Evolutionary conservation across 2,888 invertebrate species (phyloP), one percentile per base, ranked within the genome.

Genomic region (Drosophila flavopinicola): DNA sequence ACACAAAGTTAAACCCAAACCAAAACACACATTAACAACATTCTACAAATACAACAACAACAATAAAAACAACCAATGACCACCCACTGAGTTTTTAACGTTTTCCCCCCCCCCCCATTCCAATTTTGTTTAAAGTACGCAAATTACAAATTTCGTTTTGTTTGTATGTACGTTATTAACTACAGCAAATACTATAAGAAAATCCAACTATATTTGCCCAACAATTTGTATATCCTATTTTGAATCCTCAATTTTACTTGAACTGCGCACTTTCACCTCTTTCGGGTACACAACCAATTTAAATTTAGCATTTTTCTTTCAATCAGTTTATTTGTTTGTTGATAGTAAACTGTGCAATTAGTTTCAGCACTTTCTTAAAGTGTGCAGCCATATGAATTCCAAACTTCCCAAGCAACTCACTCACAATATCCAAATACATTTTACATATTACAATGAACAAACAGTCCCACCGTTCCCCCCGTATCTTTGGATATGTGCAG

Each of bases 111-210:
- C 37, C 41, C 39, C 13, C 42, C 39, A 49, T 45, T 66, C 56
- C 51, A 75, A 83, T 37, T 69, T 75, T 70, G 49, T 70, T 78
- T 78, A 56, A 65, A 78, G 49, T 79, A 68, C 70, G 53, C 69
- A 67, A 73, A 73, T 74, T 77, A 42, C 33, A 33, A 51, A 37
- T 52, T 56, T 45, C n/a, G 25, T 64, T 76, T 73, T 64, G 44
- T 67, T 65, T 48, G 60, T 72, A 65, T 63, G 58, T 83, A 42
- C 56, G 37, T 74, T 67, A 49, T 60, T 20, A 20, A 20, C 63
- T 45, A 67, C 74, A 57, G 56, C 45, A 60, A 82, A 66, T 54
- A 45, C 27, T 29, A 25, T 35, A 39, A 33, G 20, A 25, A 59
- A 39, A n/a, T 32, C 11, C 25, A 29, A 20, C 10, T 30, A 44